These are phyloP conservation scores for Erebia palarica DNA, from an alignment of 2,888 invertebrate genomes.

Conservation along the genomic window DNA sequence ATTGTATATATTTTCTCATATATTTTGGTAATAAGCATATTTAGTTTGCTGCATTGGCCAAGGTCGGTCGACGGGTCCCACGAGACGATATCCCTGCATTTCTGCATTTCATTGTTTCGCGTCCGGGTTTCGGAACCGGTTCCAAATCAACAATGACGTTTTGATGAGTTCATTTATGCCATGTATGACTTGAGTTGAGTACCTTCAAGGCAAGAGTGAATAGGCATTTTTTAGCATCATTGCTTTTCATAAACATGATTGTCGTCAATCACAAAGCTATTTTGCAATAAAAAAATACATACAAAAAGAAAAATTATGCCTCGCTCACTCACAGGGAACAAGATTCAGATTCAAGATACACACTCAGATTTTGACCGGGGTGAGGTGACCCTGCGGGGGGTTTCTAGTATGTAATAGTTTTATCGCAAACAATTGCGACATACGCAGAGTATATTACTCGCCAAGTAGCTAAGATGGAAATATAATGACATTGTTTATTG, in stretches of 20 bases:
- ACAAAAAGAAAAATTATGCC: too few species aligned
- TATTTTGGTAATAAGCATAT: background rate
- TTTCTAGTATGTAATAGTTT: too few species aligned
- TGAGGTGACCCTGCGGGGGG: too few species aligned
- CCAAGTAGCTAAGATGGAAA: background rate
- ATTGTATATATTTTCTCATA: slow-evolving; percentile 9
- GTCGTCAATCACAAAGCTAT: too few species aligned
- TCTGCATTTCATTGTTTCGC: background rate
- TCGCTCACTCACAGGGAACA: too few species aligned
- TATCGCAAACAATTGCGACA: background rate
- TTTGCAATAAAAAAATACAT: too few species aligned
- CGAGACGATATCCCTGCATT: background rate
- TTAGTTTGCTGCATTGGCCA: background rate
- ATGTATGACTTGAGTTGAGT: too few species aligned
- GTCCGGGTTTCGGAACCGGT: slow-evolving; percentile 2
- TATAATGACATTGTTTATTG: slow-evolving; percentile 3
- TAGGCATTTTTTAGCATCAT: too few species aligned
- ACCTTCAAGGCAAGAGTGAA: too few species aligned
- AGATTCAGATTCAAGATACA: too few species aligned
- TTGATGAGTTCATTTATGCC: background rate
- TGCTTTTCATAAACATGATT: too few species aligned
- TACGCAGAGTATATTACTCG: background rate
- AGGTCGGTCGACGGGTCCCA: background rate
- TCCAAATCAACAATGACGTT: slow-evolving; percentile 1
- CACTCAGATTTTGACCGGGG: too few species aligned